A percentile compares a stretch with the other conserved stretches of the same genome.
These are phyloP conservation scores for Calidris pygmaea DNA, from an alignment of 2,113 vertebrate species.

Conservation along the genomic window DNA sequence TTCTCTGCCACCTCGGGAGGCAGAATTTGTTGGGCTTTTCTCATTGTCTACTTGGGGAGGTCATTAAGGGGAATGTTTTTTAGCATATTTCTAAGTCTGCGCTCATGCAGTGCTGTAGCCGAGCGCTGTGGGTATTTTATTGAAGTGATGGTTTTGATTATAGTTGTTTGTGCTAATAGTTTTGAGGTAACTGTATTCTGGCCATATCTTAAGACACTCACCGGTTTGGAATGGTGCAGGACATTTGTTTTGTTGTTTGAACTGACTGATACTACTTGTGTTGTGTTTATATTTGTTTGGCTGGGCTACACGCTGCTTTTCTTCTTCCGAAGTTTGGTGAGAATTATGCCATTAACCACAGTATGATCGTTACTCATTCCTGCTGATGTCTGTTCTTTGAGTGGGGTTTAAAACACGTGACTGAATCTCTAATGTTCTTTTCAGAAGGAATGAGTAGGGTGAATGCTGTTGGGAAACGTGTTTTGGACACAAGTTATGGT, in stretches of 20 bases:
- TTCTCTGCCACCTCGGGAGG: neutral
- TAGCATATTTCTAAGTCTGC: neutral
- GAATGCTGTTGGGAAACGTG: neutral
- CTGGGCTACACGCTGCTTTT: neutral
- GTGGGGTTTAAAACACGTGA: neutral
- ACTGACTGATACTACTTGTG: neutral
- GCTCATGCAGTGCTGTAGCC: neutral
- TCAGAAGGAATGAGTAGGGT: neutral
- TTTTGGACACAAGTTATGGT: neutral
- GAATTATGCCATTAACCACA: neutral
- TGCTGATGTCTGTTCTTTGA: constrained; percentile 39
- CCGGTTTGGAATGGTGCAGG: neutral
- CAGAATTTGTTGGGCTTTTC: neutral
- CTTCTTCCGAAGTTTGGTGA: neutral
- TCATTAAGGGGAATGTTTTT: neutral
- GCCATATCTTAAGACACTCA: neutral
- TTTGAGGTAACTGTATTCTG: neutral
- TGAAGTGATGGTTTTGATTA: neutral
- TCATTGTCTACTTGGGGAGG: neutral
- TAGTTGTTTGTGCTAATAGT: neutral
- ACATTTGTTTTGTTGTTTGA: constrained; percentile 24
- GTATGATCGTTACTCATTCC: neutral
- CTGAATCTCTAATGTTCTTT: neutral
- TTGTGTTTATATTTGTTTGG: constrained; percentile 32
- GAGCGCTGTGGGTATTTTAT: neutral